Base-by-base conservation (phyloP, 2,797 vertebrate species). In the Antrozous pallidus region DNA sequence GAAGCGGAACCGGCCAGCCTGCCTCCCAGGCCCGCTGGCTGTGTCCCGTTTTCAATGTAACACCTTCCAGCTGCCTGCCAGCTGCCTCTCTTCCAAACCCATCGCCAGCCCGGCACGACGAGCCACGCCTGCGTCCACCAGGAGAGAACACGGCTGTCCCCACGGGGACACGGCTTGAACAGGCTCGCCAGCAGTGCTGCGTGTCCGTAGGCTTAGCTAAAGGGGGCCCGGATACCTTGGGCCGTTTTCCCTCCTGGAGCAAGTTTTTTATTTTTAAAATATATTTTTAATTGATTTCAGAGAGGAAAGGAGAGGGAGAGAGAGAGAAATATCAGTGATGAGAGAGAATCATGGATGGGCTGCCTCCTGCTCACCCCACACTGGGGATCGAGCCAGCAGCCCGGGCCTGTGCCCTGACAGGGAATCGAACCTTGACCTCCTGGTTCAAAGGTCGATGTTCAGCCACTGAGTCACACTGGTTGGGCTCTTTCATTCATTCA, bases 1-100 rank as follows among this genome's bases (percentile, higher is more conserved):
- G n/a, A 7, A 88, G 54, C 40, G 16, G n/a, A 10, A 18, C 58
- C 49, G 85, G 78, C 93, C 87, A 97, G 91, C 74, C 86, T 70
- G 91, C 93, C 90, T 95, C 73, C 4, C 0, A 58, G 2, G 47
- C 79, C 91, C 95, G 82, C 67, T 1, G 6, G 90, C 69, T 93
- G 81, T 45, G 22, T 70, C 18, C 40, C 47, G 56, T 88, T 94
- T 77, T 91, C 47, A 86, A 20, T 31, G 26, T 13, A 65, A 36
- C 36, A 28, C 58, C 81, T 67, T 58, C 51, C 8, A 40, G 40
- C 58, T 65, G 56, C 33, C 28, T 42, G 71, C 22, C 11, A 73
- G 22, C 67, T 80, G n/a, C 42, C 6, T 31, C 56, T 70, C 20
- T 38, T 71, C 36, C 49, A 83, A 88, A 65, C 16, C 26, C 36